A percentile compares a stretch with the other conserved stretches of the same genome.
These are phyloP conservation scores for Gopherus flavomarginatus DNA, from an alignment of 2,113 vertebrate genomes.

Conservation along the genomic window DNA sequence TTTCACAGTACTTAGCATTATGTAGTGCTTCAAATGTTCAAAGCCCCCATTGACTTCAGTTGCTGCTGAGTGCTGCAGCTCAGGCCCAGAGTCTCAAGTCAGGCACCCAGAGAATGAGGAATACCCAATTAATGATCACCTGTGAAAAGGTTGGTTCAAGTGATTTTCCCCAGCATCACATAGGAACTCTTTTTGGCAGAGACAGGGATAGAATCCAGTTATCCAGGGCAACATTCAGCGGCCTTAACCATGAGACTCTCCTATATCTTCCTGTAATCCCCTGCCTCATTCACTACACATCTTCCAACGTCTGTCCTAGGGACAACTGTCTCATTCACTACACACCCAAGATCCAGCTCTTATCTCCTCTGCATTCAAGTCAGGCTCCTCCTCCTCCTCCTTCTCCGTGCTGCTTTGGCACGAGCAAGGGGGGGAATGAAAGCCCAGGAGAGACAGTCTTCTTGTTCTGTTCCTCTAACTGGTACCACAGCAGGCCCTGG, in stretches of 20 bases:
- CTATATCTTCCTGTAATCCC: background rate
- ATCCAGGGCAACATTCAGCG: background rate
- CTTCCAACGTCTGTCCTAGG: too few relatives aligned
- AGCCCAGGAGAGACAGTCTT: background rate
- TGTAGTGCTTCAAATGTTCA: background rate
- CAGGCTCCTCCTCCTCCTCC: background rate
- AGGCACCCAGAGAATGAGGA: background rate
- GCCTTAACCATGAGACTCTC: background rate
- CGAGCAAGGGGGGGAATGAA: background rate
- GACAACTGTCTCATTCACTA: too few relatives aligned
- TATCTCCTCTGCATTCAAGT: background rate
- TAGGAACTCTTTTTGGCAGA: background rate
- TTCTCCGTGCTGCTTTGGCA: background rate
- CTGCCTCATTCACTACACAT: background rate
- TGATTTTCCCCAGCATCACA: background rate
- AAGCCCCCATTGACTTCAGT: background rate
- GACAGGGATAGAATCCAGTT: background rate
- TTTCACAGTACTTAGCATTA: background rate
- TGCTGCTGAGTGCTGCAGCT: too few relatives aligned
- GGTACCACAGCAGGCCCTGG: background rate
- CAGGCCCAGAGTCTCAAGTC: background rate
- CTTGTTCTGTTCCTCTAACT: background rate
- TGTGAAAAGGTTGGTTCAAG: background rate
- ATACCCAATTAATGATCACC: background rate
- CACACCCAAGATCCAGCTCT: background rate